Evolutionary conservation across 2,888 invertebrate genomes (phyloP).

Genomic region (Prenolepis imparis): DNA sequence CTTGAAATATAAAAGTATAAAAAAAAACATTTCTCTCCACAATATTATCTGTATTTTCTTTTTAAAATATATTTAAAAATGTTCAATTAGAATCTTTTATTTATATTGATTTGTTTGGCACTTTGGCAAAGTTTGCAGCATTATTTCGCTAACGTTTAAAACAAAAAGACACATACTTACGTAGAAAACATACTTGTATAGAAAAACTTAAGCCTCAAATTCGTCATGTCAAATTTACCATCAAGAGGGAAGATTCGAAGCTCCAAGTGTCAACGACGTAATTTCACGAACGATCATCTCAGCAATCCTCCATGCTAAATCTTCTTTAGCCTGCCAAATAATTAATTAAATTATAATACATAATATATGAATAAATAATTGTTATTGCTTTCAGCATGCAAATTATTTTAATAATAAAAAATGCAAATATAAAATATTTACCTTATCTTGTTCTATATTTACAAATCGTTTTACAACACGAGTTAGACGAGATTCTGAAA

Average conservation of each 20-base stretch:
- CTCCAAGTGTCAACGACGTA: slow-evolving; percentile 93
- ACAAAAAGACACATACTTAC: slow-evolving; percentile 56
- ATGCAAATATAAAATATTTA: slow-evolving; percentile 74
- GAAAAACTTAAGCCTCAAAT: slow-evolving; percentile 48
- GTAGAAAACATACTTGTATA: slow-evolving; percentile 46
- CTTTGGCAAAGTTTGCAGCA: slow-evolving; percentile 66
- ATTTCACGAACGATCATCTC: slow-evolving; percentile 99
- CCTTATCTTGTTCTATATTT: slow-evolving; percentile 93
- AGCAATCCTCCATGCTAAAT: slow-evolving; percentile 98
- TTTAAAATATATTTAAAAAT: slow-evolving; percentile 19
- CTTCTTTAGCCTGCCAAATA: slow-evolving; percentile 91
- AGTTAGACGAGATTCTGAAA: slow-evolving; percentile 86
- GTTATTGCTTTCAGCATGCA: not conserved
- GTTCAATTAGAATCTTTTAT: slow-evolving; percentile 60
- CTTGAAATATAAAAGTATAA: slow-evolving; percentile 26
- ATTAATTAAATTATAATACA: slow-evolving; percentile 27
- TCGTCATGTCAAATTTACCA: slow-evolving; percentile 56
- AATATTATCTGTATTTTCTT: not conserved
- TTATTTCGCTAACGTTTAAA: slow-evolving; percentile 45
- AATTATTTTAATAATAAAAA: slow-evolving; percentile 14
- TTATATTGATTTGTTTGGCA: slow-evolving; percentile 65
- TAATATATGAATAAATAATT: slow-evolving; percentile 3
- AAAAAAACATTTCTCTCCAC: not conserved
- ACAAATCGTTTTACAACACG: slow-evolving; percentile 93
- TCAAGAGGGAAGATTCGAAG: slow-evolving; percentile 81